Evolutionary conservation across 1,140 invertebrate genomes (phyloP), one percentile per base, ranked within the genome.

Genomic region (Zaprionus ghesquierei): DNA sequence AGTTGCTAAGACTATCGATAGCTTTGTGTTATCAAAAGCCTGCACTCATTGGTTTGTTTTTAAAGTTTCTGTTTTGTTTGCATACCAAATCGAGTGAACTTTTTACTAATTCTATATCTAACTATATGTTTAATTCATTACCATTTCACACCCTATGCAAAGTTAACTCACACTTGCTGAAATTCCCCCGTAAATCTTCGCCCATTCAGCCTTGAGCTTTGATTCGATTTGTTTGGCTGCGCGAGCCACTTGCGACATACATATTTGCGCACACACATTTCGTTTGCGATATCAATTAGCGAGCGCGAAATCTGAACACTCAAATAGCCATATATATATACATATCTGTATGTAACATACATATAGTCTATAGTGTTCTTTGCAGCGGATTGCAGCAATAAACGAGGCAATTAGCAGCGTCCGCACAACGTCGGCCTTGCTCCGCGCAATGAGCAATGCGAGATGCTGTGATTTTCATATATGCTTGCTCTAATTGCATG

Each of bases 211-310:
- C 35, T 44, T 18, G 38, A 44, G 15, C 18, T 44, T 44, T 18
- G 15, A 44, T 44, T 44, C 18, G 2, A 5, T 15, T 18, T 15
- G 38, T 8, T 44, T 44, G n/a, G 15, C 38, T n/a, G 13, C 33
- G 33, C 33, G 33, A 5, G 13, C 4, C 13, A 35, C 13, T 35
- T 51, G 49, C 49, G 23, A 29, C 23, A 51, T 20, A 54, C 18
- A n/a, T 31, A 23, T 49, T 49, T 59, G 38, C 58, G 33, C 13
- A 13, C 33, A 35, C 33, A 58, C 54, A 51, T 35, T 49, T 25
- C 18, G 60, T 50, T 59, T 53, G 62, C 23, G 44, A 59, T 72
- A 59, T 59, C 63, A 72, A 72, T 72, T 72, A 72, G 62, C 69
- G 63, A 44, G 25, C 65, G 33, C 62, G 60, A 55, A 62, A 71